Evolutionary conservation across 1,140 invertebrate species (phyloP).

Genomic region (Diachasma alloeum): DNA sequence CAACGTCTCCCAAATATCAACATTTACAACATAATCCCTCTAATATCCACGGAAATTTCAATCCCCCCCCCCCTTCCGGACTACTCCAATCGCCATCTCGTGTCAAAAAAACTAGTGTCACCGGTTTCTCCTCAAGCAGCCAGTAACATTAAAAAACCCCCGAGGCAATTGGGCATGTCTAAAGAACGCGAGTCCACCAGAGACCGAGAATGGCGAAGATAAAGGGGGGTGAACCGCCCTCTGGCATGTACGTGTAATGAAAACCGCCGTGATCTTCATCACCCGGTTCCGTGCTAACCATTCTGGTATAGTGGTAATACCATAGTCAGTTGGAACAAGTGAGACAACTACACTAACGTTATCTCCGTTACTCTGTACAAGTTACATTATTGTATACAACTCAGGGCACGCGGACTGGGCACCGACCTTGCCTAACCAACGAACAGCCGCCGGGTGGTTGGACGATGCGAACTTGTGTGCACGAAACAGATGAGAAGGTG

Average conservation of each 20-base stretch:
- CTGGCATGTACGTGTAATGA: constrained; percentile 9
- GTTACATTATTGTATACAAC: constrained; percentile 1
- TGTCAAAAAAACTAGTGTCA: neutral
- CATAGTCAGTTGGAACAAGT: neutral
- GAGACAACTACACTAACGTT: neutral
- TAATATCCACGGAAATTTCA: too few relatives aligned
- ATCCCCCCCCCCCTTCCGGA: too few relatives aligned
- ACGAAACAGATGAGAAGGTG: neutral
- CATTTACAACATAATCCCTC: too few relatives aligned
- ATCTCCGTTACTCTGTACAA: neutral
- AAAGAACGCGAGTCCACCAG: neutral
- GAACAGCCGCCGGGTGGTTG: neutral
- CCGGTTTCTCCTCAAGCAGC: neutral
- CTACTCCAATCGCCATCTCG: too few relatives aligned
- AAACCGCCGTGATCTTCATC: constrained; percentile 5
- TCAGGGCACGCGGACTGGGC: neutral
- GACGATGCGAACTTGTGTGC: neutral
- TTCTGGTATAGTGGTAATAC: neutral
- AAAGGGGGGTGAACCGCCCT: neutral
- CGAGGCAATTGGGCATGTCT: neutral
- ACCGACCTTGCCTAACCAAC: constrained; percentile 2
- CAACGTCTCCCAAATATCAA: too few relatives aligned
- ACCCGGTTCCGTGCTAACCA: neutral
- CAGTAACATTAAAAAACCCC: neutral
- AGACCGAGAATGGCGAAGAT: neutral